Conservation (phyloP, 2,797 vertebrate genomes). For the Tamandua tetradactyla region DNA sequence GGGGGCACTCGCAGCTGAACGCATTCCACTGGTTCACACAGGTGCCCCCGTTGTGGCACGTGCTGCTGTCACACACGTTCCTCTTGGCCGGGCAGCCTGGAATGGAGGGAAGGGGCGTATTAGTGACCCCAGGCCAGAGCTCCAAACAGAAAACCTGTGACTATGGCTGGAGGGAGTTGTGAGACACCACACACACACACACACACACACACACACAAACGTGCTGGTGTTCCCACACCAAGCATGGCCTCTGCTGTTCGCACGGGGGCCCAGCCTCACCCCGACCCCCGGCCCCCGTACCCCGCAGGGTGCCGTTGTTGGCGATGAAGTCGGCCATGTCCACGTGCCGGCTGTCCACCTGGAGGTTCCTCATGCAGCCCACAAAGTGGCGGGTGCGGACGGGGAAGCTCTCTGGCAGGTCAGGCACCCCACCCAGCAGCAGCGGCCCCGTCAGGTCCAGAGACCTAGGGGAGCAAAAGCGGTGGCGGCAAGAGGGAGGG, state of each 20-base stretch:
- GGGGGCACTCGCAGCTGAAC: slow-evolving; percentile 93
- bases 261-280: neutral
- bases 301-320: slow-evolving; percentile 95
- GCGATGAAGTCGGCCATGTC: slow-evolving; percentile 96
- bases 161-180: neutral
- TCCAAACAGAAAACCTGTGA: neutral
- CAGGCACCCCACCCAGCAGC: slow-evolving; percentile 94
- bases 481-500: accelerated
- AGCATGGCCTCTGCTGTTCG: accelerated
- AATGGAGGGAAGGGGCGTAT: neutral
- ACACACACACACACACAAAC: too few relatives aligned
- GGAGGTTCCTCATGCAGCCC: slow-evolving; percentile 95
- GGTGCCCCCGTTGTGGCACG: slow-evolving; percentile 93
- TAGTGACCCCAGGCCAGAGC: neutral
- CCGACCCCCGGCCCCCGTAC: slow-evolving; percentile 77
- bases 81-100: slow-evolving; percentile 93
- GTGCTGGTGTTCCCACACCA: neutral
- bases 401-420: slow-evolving; percentile 94
- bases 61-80: slow-evolving; percentile 91
- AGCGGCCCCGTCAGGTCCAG: slow-evolving; percentile 95
- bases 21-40: slow-evolving; percentile 94
- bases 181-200: too few relatives aligned
- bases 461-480: slow-evolving; percentile 85
- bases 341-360: slow-evolving; percentile 90
- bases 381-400: slow-evolving; percentile 92